phyloP scores from a whole-genome alignment of 2,797 vertebrate genomes.

The Acanthurus tractus region DNA sequence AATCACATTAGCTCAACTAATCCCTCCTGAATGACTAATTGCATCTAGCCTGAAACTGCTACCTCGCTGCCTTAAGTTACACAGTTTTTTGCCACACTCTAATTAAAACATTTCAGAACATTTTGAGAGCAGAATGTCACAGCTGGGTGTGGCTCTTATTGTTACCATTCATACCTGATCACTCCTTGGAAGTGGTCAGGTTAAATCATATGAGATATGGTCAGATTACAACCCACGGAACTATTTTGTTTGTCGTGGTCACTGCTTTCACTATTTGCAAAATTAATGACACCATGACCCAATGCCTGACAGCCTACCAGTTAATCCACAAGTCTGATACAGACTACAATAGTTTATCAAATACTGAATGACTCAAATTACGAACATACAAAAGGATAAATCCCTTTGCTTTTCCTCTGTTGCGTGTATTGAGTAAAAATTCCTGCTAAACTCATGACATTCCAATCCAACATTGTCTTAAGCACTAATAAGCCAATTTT shows the following conservation, averaged over 20 bases:
- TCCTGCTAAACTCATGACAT: too few relatives aligned
- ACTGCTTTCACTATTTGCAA: not conserved
- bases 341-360: too few relatives aligned
- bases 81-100: not conserved
- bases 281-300: too few relatives aligned
- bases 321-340: too few relatives aligned
- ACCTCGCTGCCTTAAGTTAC: slow-evolving; percentile 15
- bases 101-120: not conserved
- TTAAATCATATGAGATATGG: not conserved
- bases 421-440: too few relatives aligned
- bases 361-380: too few relatives aligned
- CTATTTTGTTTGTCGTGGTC: too few relatives aligned
- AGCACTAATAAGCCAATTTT: too few relatives aligned
- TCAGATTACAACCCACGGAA: not conserved
- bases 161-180: slow-evolving; percentile 8
- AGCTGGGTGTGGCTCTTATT: not conserved
- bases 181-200: not conserved
- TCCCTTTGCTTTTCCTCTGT: too few relatives aligned
- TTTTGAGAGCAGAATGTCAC: not conserved
- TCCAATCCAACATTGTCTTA: too few relatives aligned
- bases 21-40: slow-evolving; percentile 24
- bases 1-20: slow-evolving; percentile 35
- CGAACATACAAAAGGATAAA: too few relatives aligned
- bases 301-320: too few relatives aligned
- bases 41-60: slow-evolving; percentile 1